Conservation (phyloP, 2,888 invertebrate species). For the Hecatera dysodea region DNA sequence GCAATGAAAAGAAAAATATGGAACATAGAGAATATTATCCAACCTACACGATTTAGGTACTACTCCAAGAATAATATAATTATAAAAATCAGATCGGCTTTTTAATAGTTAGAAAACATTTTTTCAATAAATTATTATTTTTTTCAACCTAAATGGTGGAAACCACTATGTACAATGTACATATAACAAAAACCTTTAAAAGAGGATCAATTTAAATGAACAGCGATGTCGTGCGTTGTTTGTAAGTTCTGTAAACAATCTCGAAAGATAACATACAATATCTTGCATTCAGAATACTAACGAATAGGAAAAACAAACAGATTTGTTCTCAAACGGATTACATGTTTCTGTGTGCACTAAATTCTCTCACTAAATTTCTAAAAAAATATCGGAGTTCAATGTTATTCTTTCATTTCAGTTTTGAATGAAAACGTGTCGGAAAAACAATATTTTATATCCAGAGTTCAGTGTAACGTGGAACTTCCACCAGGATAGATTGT, state of each 20-base stretch:
- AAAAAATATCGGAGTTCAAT: slow-evolving; percentile 19
- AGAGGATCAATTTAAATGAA: not conserved
- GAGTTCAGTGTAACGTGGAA: slow-evolving; percentile 36
- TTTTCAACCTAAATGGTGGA: too few species aligned
- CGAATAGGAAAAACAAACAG: not conserved
- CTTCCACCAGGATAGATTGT: slow-evolving; percentile 48
- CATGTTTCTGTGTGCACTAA: not conserved
- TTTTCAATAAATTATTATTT: too few species aligned
- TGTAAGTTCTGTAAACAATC: not conserved
- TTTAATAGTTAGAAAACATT: too few species aligned
- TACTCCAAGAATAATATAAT: not conserved
- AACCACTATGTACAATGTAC: not conserved
- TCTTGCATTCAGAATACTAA: not conserved
- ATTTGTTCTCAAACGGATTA: slow-evolving; percentile 12
- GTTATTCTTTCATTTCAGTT: slow-evolving; percentile 30
- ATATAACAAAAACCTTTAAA: not conserved
- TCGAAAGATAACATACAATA: not conserved
- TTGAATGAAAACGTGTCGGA: slow-evolving; percentile 15
- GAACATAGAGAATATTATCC: too few species aligned
- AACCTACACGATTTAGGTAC: not conserved
- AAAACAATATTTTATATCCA: slow-evolving; percentile 45
- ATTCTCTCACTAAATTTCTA: slow-evolving; percentile 3
- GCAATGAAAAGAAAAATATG: not conserved
- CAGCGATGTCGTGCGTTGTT: too few species aligned
- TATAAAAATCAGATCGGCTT: too few species aligned